Evolutionary conservation across 2,888 invertebrate species (phyloP), one percentile per base, ranked within the genome.

Genomic region (Heterodera filipjevi): DNA sequence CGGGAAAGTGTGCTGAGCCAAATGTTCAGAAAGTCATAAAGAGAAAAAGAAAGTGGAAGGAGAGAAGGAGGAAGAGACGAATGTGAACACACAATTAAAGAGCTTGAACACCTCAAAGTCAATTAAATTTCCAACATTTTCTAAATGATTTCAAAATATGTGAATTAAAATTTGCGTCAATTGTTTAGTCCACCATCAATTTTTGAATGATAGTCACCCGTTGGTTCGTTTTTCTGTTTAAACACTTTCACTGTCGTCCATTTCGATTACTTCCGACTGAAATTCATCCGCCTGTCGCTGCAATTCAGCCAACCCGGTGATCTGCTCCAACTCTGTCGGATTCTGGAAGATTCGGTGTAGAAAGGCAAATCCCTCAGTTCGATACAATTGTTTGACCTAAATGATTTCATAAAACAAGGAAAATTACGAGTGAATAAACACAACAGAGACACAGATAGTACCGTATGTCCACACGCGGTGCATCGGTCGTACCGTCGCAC

Each of bases 401-500:
- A 27, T 35, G 32, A 12, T 19, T 32, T 10, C 8, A 22, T 16
- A 39, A 22, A 27, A 0, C 6, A 3, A 3, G 32, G 30, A 10
- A 22, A 10, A 44, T 19, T 22, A 30, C 16, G 5, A 39, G 1
- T 1, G n/a, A 8, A 70, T 30, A 12, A 30, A 30, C 32, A 30
- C 5, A 35, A 44, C 35, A 8, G 8, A 49, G 49, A 49, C 49
- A 19, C 49, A 49, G 16, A 14, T 12, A 39, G 72, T 53, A 92
- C 91, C 71, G 84, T 86, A 16, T 84, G 77, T 0, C 96, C 96
- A 89, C 99, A 99, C 0, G 95, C 98, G 70, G 95, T 94, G 89
- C 98, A 99, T 94, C 71, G 93, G 77, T 92, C 92, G 91, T 95
- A 99, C 85, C 94, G 93, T 75, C 93, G 92, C 66, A 95, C 94